Conservation (phyloP, 2,888 invertebrate genomes). For the Lysandra bellargus region DNA sequence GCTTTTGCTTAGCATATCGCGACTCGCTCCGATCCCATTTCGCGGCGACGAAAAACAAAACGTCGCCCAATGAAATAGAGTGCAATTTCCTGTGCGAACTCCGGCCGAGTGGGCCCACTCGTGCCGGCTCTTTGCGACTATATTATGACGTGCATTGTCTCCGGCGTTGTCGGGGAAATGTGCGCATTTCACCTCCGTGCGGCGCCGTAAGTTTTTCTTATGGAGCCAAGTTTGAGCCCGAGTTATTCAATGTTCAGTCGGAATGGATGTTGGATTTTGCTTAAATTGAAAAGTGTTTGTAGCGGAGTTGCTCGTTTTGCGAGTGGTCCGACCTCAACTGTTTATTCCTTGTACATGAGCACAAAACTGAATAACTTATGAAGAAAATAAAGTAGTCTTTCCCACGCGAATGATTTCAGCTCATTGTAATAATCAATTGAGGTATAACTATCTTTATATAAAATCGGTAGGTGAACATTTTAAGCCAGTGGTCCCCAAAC, state of each 20-base stretch:
- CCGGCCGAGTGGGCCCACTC: slow-evolving; percentile 45
- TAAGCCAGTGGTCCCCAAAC: too few species aligned
- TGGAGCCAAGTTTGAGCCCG: neutral
- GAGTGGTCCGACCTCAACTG: neutral
- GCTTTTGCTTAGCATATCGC: slow-evolving; percentile 75
- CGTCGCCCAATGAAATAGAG: slow-evolving; percentile 23
- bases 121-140: slow-evolving; percentile 65
- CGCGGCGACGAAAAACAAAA: slow-evolving; percentile 51
- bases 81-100: slow-evolving; percentile 38
- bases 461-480: too few species aligned
- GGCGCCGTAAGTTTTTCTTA: slow-evolving; percentile 29
- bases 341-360: neutral
- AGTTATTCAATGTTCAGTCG: slow-evolving; percentile 4
- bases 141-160: slow-evolving; percentile 71
- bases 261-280: slow-evolving; percentile 1
- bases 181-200: slow-evolving; percentile 55
- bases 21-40: slow-evolving; percentile 66
- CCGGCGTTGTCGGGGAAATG: slow-evolving; percentile 62
- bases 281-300: neutral
- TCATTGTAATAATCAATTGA: too few species aligned
- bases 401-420: too few species aligned
- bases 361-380: too few species aligned
- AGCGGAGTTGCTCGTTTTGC: neutral
- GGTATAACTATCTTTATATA: too few species aligned
- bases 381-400: too few species aligned